A percentile compares a stretch with the other conserved stretches of the same genome.
Evolutionary conservation across 2,888 invertebrate species (phyloP).

Genomic region (Escarpia spicata): DNA sequence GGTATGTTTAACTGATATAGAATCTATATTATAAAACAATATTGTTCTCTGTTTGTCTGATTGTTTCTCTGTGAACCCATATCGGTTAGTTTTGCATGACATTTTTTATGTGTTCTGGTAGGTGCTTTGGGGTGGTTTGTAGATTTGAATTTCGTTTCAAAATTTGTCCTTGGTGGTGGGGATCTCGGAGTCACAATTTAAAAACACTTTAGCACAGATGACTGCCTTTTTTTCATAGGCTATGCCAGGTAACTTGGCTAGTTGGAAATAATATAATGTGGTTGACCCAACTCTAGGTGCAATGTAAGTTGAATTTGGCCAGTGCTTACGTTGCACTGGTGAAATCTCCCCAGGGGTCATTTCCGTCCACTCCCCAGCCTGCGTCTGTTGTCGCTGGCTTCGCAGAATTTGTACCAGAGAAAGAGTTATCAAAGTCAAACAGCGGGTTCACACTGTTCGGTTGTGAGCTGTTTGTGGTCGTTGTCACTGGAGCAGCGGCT

Average conservation of each 20-base stretch:
- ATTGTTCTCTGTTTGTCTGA: no score
- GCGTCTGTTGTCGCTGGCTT: constrained; percentile 31
- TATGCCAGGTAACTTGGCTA: no score
- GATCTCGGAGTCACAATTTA: no score
- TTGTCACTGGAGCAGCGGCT: constrained; percentile 21
- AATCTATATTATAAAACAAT: background rate
- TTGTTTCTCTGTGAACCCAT: no score
- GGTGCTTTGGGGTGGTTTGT: no score
- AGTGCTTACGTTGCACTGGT: constrained; percentile 35
- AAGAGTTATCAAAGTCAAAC: constrained; percentile 35
- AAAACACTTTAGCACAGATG: no score
- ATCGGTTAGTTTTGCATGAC: no score
- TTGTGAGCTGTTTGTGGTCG: background rate
- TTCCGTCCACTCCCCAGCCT: constrained; percentile 21
- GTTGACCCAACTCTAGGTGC: background rate
- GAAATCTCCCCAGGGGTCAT: constrained; percentile 59
- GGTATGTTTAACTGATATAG: constrained; percentile 13
- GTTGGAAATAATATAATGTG: background rate
- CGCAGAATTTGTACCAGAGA: constrained; percentile 31
- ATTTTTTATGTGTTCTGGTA: no score
- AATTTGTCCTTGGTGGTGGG: no score
- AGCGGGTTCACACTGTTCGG: constrained; percentile 26
- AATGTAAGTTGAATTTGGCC: constrained; percentile 13
- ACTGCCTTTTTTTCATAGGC: no score
- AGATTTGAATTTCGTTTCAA: no score